A percentile compares a stretch with the other conserved stretches of the same genome.
phyloP scores from a whole-genome alignment of 2,113 vertebrate genomes.

The Ranitomeya variabilis region DNA sequence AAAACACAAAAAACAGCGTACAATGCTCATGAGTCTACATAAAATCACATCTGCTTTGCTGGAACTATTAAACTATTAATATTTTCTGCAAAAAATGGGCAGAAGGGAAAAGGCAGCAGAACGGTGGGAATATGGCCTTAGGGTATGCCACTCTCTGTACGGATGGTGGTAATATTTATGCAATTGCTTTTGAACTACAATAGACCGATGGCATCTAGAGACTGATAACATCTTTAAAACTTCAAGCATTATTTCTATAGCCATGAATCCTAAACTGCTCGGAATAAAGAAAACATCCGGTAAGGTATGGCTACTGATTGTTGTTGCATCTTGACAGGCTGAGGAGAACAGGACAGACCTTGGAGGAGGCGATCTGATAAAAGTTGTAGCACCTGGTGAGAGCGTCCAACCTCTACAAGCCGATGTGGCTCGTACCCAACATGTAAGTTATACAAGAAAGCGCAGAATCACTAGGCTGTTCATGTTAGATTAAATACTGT shows the following conservation, averaged over 20 bases:
- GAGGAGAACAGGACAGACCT: slow-evolving; percentile 30
- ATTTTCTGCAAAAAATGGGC: too few species aligned
- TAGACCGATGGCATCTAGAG: background rate
- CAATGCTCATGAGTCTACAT: too few species aligned
- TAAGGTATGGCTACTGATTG: background rate
- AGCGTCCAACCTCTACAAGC: slow-evolving; percentile 18
- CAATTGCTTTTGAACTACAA: too few species aligned
- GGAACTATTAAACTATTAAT: too few species aligned
- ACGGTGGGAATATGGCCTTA: too few species aligned
- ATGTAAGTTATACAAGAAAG: slow-evolving; percentile 16
- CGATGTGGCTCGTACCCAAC: slow-evolving; percentile 33
- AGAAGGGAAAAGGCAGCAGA: too few species aligned
- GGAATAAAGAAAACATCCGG: background rate
- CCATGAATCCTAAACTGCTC: background rate
- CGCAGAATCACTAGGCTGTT: background rate
- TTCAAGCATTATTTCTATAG: background rate
- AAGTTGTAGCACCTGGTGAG: background rate
- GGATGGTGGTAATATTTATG: too few species aligned
- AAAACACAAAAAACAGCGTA: too few species aligned
- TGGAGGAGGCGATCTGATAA: background rate
- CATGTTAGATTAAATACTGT: background rate
- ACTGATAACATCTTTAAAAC: background rate
- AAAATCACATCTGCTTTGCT: too few species aligned
- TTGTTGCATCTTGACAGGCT: background rate
- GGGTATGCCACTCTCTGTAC: too few species aligned